Percentiles rank a stretch among this genome's conserved stretches.
Conservation (phyloP, 1,140 invertebrate genomes). For the Ostrea edulis region DNA sequence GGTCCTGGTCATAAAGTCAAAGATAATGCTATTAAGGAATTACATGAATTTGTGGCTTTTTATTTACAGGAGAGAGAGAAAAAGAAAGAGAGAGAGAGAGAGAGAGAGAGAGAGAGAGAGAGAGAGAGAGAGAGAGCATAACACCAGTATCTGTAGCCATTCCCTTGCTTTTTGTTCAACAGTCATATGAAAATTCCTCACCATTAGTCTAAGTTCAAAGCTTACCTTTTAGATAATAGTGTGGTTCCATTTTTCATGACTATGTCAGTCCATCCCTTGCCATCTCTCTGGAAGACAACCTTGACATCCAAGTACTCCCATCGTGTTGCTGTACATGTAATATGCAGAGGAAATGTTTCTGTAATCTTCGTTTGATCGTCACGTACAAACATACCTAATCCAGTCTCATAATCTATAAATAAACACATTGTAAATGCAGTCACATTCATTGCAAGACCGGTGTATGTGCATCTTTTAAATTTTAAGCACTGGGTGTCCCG, state of each 20-base stretch:
- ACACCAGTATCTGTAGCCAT: neutral
- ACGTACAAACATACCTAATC: neutral
- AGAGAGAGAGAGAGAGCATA: neutral
- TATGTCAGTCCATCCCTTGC: neutral
- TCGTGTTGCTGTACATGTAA: conserved; percentile 12
- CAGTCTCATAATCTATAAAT: neutral
- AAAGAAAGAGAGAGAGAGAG: neutral
- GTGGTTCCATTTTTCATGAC: conserved; percentile 1
- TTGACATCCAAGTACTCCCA: conserved; percentile 14
- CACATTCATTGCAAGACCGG: too few species aligned
- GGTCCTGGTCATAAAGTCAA: too few species aligned
- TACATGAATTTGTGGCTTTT: too few species aligned
- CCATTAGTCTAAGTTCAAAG: too few species aligned
- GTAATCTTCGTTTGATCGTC: neutral
- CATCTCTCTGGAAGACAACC: neutral
- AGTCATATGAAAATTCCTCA: too few species aligned
- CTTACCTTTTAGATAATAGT: neutral
- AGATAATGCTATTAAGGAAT: too few species aligned
- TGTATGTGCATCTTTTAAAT: too few species aligned
- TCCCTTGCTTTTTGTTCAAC: too few species aligned
- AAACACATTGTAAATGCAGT: neutral
- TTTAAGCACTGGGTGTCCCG: too few species aligned
- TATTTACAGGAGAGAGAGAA: too few species aligned
- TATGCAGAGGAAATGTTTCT: conserved; percentile 1
- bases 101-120: neutral